These are phyloP conservation scores for Ochropleura plecta DNA, from an alignment of 2,888 invertebrate species.

Conservation along the genomic window DNA sequence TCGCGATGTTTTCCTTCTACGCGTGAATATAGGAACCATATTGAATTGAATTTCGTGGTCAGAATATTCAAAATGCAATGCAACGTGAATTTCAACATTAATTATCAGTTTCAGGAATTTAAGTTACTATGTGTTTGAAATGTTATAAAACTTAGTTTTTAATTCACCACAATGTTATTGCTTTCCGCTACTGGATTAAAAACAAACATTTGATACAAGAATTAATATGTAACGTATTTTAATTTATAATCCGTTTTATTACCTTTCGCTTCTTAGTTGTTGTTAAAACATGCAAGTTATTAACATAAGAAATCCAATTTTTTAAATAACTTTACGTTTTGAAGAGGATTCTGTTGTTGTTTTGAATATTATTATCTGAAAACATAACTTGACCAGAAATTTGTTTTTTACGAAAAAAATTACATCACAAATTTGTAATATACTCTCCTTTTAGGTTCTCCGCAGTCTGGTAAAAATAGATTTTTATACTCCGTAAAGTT, in stretches of 20 bases:
- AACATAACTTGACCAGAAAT: not conserved
- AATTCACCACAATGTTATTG: slow-evolving; percentile 17
- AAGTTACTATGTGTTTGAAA: not conserved
- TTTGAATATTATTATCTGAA: not conserved
- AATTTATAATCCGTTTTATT: slow-evolving; percentile 37
- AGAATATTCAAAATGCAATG: not conserved
- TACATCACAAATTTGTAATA: not conserved
- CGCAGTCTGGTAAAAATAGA: not conserved
- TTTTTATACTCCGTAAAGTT: not conserved
- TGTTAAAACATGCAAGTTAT: slow-evolving; percentile 31
- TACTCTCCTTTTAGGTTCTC: no score
- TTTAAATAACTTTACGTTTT: slow-evolving; percentile 6
- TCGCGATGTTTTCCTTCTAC: no score
- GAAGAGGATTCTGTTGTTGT: not conserved
- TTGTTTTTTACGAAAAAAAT: not conserved
- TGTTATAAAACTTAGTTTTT: slow-evolving; percentile 12
- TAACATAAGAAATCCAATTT: slow-evolving; percentile 25
- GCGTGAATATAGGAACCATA: no score
- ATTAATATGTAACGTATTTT: slow-evolving; percentile 22
- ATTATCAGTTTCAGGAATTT: not conserved
- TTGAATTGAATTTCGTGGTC: not conserved
- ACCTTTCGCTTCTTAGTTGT: slow-evolving; percentile 22
- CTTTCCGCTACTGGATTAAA: slow-evolving; percentile 20
- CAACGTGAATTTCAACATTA: not conserved
- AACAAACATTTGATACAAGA: slow-evolving; percentile 26